Percentiles rank a stretch among this genome's conserved stretches.
Conservation (phyloP, 2,797 vertebrate species). For the Paramormyrops hopkinsi region DNA sequence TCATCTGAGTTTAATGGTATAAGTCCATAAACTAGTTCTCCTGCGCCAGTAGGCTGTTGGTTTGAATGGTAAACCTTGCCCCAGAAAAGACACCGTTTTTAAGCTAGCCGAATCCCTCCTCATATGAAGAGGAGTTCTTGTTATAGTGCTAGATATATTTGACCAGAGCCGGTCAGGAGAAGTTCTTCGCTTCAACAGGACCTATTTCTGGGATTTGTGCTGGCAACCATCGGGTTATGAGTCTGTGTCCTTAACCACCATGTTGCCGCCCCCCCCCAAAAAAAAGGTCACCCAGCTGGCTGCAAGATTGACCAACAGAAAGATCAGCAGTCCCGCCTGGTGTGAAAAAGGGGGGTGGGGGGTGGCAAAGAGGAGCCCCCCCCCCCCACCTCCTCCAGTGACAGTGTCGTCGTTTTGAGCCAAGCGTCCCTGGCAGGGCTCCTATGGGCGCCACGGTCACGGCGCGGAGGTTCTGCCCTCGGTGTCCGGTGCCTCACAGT, state of each 20-base stretch:
- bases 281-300: not conserved
- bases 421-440: not conserved
- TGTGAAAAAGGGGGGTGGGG: not conserved
- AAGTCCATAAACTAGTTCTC: not conserved
- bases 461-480: not conserved
- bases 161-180: not conserved
- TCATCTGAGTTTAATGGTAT: not conserved
- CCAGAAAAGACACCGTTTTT: not conserved
- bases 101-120: not conserved
- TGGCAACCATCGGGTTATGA: not conserved
- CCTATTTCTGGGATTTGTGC: not conserved
- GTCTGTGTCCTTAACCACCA: not conserved
- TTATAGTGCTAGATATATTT: not conserved
- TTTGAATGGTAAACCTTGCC: not conserved
- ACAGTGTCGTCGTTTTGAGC: not conserved
- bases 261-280: not conserved
- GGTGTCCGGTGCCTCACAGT: constrained; percentile 22
- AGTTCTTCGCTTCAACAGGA: not conserved
- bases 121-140: not conserved
- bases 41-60: not conserved
- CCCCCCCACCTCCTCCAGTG: not conserved
- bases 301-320: not conserved
- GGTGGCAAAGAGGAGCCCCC: not conserved
- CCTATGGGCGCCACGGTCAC: not conserved
- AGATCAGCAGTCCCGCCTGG: not conserved